Base-by-base conservation (phyloP, 2,888 invertebrate genomes). In the Helicoverpa assulta region DNA sequence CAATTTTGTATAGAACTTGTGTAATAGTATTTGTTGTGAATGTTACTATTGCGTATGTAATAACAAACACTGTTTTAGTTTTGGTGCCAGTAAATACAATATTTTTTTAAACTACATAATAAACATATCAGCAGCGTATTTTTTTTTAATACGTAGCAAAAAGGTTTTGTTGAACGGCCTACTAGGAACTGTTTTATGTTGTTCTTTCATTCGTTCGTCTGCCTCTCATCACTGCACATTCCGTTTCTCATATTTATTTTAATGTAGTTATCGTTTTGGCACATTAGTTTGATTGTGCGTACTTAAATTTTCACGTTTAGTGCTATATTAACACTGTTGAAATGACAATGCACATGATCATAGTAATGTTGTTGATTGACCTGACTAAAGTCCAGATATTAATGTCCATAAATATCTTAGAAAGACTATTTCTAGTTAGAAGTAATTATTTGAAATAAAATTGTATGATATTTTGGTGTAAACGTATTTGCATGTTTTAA, bases 1-100 rank as follows among this genome's bases (percentile, higher is more conserved):
- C 88, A 91, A 91, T 91, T 92, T 92, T 93, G 91, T 94, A 93
- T 89, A 93, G 90, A 90, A 89, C 70, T 79, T 83, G 75, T 88
- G 87, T 88, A 88, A 87, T 88, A 89, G 83, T 88, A 85, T 89
- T 88, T 90, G 90, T 92, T 93, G 89, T 91, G 87, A 88, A 88
- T 91, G 89, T 90, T 89, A 87, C 76, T 81, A 82, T 80, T 73
- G 67, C 59, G 66, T 81, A 72, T 68, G 19, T 75, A 40, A 67
- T 66, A 70, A 80, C 52, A 77, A 37, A 69, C 63, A 76, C 70
- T 86, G 83, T 85, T 90, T 37, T 85, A 83, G 87, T 89, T 86
- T 87, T 70, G 86, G 87, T 91, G 91, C 84, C 86, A 85, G 81
- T 78, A 76, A 73, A 76, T 67, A 76, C 73, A 70, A 72, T 76